phyloP scores from a whole-genome alignment of 2,113 vertebrate genomes.

The Chamaetylas fuelleborni region DNA sequence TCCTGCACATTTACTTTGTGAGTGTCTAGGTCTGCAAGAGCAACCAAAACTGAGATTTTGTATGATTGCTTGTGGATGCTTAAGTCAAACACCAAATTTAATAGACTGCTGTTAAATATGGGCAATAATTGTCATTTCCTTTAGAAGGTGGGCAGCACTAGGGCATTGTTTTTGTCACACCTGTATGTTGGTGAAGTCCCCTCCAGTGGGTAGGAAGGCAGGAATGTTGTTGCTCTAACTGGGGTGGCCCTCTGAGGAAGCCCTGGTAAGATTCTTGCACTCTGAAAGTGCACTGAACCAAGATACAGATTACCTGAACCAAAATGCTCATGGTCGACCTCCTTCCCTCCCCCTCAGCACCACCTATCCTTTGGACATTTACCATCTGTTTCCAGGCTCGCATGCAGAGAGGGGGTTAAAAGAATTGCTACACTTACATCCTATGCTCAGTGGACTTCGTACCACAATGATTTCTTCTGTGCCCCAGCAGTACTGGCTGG shows the following conservation, averaged over 20 bases:
- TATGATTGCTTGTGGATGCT: neutral
- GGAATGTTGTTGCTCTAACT: neutral
- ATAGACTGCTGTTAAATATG: neutral
- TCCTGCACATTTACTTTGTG: neutral
- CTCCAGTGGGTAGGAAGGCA: neutral
- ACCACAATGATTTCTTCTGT: slow-evolving; percentile 19
- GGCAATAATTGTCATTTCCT: neutral
- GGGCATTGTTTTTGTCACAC: neutral
- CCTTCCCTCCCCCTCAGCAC: neutral
- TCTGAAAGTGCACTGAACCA: neutral
- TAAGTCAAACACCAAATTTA: neutral
- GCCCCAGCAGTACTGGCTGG: neutral
- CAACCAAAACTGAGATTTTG: neutral
- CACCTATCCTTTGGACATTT: neutral
- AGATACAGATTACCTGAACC: neutral
- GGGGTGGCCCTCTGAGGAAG: neutral
- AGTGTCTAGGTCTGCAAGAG: neutral
- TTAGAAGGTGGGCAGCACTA: neutral
- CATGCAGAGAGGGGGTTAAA: neutral
- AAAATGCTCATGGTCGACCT: neutral
- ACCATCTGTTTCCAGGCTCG: neutral
- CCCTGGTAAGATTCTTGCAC: neutral
- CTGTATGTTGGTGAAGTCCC: neutral
- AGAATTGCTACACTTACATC: neutral
- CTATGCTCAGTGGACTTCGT: neutral